These are phyloP conservation scores for Pseudois nayaur DNA, from an alignment of 2,113 vertebrate genomes.

Conservation along the genomic window DNA sequence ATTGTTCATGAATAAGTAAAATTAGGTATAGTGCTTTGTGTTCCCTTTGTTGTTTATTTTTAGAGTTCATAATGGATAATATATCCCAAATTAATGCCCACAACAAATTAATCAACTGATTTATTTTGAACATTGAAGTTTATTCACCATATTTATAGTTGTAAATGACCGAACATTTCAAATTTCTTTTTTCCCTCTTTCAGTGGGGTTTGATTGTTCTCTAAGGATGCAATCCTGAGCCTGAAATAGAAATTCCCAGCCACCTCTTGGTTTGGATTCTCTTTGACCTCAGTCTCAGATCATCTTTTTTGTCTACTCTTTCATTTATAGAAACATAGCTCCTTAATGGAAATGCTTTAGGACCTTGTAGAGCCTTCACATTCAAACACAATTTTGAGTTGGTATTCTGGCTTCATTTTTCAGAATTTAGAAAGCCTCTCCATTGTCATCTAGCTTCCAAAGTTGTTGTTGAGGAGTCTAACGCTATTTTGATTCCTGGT, in stretches of 20 bases:
- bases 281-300: background rate
- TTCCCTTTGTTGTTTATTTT: background rate
- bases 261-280: background rate
- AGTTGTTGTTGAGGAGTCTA: background rate
- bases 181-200: background rate
- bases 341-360: background rate
- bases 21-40: background rate
- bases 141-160: background rate
- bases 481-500: background rate
- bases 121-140: slow-evolving; percentile 1
- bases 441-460: background rate
- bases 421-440: background rate
- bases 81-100: background rate
- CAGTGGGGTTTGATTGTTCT: background rate
- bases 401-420: background rate
- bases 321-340: background rate
- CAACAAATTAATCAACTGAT: background rate
- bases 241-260: background rate
- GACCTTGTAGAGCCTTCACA: background rate
- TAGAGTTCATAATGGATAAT: background rate
- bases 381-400: background rate
- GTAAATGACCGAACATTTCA: background rate
- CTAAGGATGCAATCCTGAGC: background rate
- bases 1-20: background rate
- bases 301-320: background rate